A percentile compares a stretch with the other conserved stretches of the same genome.
phyloP scores from a whole-genome alignment of 2,888 invertebrate species.

The Lochmaea capreae region DNA sequence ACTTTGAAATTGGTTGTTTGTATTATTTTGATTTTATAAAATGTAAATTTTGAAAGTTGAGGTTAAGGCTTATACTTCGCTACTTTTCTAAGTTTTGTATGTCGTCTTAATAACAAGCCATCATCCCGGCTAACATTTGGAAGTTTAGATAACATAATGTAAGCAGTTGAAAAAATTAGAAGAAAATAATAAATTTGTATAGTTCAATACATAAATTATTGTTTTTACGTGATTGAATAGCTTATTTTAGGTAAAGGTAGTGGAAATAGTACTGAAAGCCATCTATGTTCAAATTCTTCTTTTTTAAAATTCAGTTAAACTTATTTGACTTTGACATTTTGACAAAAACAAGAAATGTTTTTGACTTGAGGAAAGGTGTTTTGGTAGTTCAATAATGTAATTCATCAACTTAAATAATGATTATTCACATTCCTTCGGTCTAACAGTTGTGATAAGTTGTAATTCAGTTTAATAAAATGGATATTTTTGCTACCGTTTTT shows the following conservation, averaged over 20 bases:
- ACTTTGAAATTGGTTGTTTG: neutral
- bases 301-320: constrained; percentile 13
- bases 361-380: constrained; percentile 15
- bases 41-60: neutral
- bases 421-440: constrained; percentile 49
- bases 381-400: constrained; percentile 29
- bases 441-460: constrained; percentile 49
- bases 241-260: neutral
- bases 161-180: neutral
- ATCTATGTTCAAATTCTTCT: neutral
- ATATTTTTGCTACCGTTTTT: constrained; percentile 65
- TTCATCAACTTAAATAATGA: constrained; percentile 22
- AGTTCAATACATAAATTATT: neutral
- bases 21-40: neutral
- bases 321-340: constrained; percentile 1
- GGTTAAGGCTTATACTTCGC: no score
- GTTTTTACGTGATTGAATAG: neutral
- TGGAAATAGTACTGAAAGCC: neutral
- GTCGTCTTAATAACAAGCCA: neutral
- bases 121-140: neutral
- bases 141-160: neutral
- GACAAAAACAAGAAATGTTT: constrained; percentile 28
- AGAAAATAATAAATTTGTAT: neutral
- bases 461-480: constrained; percentile 54
- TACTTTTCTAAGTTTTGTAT: neutral